These are phyloP conservation scores for Radopholus similis DNA, from an alignment of 1,140 invertebrate species.

Conservation along the genomic window DNA sequence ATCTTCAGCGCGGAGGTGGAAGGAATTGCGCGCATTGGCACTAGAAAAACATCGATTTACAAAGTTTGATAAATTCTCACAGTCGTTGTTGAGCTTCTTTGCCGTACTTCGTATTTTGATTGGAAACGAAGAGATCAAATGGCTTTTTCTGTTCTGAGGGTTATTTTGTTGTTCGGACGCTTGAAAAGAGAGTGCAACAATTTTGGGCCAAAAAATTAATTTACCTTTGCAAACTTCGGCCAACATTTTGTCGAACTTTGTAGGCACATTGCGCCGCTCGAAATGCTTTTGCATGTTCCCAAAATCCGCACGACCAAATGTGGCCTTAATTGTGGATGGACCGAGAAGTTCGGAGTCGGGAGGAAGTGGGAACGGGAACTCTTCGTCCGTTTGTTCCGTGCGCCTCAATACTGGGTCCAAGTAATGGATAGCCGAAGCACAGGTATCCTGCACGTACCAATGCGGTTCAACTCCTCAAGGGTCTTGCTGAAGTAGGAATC, in stretches of 20 bases:
- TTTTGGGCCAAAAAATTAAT: background rate
- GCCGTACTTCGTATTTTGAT: slow-evolving; percentile 36
- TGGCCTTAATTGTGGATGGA: slow-evolving; percentile 24
- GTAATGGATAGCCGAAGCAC: background rate
- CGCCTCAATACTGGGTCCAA: background rate
- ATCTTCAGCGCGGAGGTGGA: slow-evolving; percentile 35
- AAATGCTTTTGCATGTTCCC: slow-evolving; percentile 32
- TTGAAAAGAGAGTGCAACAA: slow-evolving; percentile 8
- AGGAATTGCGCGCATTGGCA: slow-evolving; percentile 32
- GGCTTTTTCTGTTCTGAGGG: slow-evolving; percentile 18
- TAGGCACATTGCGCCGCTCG: slow-evolving; percentile 15
- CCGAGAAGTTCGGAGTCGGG: slow-evolving; percentile 29
- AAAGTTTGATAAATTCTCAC: slow-evolving; percentile 25
- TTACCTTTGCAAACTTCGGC: slow-evolving; percentile 20
- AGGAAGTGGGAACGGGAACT: slow-evolving; percentile 25
- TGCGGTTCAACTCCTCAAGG: slow-evolving; percentile 20
- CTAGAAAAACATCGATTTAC: slow-evolving; percentile 2
- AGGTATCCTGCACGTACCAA: slow-evolving; percentile 10
- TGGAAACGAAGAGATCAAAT: slow-evolving; percentile 31
- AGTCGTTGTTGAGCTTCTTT: slow-evolving; percentile 32
- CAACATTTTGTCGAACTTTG: slow-evolving; percentile 34
- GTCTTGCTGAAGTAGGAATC: slow-evolving; percentile 37
- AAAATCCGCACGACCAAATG: background rate
- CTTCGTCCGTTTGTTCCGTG: slow-evolving; percentile 26
- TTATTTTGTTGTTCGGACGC: slow-evolving; percentile 30